Conservation (phyloP, 2,888 invertebrate species). For the Spatulosminthurus flaviceps region DNA sequence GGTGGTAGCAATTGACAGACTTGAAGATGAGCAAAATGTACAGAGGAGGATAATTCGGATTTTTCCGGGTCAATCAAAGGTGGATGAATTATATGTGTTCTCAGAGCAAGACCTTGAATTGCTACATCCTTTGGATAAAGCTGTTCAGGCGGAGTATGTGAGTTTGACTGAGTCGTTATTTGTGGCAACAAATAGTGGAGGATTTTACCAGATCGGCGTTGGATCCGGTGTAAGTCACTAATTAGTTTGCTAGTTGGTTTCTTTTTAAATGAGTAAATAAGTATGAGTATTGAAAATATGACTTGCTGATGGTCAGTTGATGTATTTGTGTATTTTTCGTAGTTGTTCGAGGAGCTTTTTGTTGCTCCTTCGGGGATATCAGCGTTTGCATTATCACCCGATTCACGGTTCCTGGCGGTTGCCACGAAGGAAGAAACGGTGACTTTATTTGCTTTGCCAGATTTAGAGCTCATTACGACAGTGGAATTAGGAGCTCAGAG, state of each 20-base stretch:
- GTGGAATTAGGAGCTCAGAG: slow-evolving; percentile 43
- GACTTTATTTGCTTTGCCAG: slow-evolving; percentile 55
- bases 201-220: slow-evolving; percentile 40
- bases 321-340: background rate
- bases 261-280: background rate
- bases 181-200: slow-evolving; percentile 35
- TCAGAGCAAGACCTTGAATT: slow-evolving; percentile 35
- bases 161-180: slow-evolving; percentile 28
- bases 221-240: slow-evolving; percentile 31
- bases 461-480: slow-evolving; percentile 56
- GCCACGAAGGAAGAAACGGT: slow-evolving; percentile 54
- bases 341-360: slow-evolving; percentile 57
- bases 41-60: slow-evolving; percentile 18
- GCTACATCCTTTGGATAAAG: slow-evolving; percentile 35
- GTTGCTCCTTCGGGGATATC: slow-evolving; percentile 59
- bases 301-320: background rate
- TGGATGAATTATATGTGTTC: slow-evolving; percentile 26
- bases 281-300: background rate
- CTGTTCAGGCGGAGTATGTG: slow-evolving; percentile 27
- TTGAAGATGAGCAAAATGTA: background rate
- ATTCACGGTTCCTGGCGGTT: slow-evolving; percentile 57
- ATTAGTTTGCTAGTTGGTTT: too few species aligned
- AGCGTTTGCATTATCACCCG: slow-evolving; percentile 58
- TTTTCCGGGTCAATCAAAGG: background rate
- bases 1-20: slow-evolving; percentile 39